A percentile compares a stretch with the other conserved stretches of the same genome.
Conservation (phyloP, 2,888 invertebrate species). For the Diogma glabrata region DNA sequence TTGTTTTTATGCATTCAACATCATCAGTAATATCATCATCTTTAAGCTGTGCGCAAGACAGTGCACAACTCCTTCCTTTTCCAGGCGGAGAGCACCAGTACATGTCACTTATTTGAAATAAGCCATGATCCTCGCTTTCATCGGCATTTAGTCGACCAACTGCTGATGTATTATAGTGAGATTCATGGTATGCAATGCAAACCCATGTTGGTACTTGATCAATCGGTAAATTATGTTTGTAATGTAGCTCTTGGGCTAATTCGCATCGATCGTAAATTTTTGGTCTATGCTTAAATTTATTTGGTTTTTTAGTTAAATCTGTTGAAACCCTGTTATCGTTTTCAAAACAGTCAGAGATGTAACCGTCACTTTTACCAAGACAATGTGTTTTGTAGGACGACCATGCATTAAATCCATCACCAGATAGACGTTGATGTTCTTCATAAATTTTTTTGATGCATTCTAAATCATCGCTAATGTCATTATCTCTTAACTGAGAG, state of each 20-base stretch:
- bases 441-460: constrained; percentile 51
- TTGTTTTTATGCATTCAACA: constrained; percentile 49
- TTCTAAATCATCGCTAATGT: constrained; percentile 55
- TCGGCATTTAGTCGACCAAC: constrained; percentile 31
- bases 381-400: constrained; percentile 54
- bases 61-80: constrained; percentile 46
- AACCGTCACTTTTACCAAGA: constrained; percentile 40
- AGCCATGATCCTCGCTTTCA: constrained; percentile 48
- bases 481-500: constrained; percentile 49
- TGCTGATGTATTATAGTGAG: constrained; percentile 53
- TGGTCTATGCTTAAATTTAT: no score
- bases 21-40: constrained; percentile 60
- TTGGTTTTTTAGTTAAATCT: neutral
- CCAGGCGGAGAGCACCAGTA: constrained; percentile 50
- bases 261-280: constrained; percentile 56
- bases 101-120: constrained; percentile 59
- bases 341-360: constrained; percentile 40
- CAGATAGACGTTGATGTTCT: constrained; percentile 53
- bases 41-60: constrained; percentile 46
- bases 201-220: constrained; percentile 53
- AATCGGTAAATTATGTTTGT: constrained; percentile 41
- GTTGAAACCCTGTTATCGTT: constrained; percentile 18
- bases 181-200: constrained; percentile 62
- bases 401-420: constrained; percentile 65
- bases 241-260: constrained; percentile 50